Conservation (phyloP, 2,113 vertebrate species). For the Raja brachyura region DNA sequence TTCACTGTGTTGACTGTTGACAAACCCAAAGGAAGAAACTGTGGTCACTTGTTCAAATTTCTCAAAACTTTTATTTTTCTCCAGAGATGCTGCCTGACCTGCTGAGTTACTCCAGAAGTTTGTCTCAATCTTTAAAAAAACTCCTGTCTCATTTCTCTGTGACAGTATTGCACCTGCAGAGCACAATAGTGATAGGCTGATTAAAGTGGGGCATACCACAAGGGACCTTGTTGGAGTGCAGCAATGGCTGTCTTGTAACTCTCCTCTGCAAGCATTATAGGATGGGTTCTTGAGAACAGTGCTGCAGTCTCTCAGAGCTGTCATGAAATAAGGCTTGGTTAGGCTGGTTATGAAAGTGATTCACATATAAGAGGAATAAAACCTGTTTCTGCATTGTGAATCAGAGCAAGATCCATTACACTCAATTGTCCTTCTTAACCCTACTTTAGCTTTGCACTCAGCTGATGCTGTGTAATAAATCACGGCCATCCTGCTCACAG, state of each 20-base stretch:
- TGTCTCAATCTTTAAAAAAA: no score
- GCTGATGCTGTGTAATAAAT: not conserved
- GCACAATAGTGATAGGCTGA: not conserved
- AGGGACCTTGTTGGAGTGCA: not conserved
- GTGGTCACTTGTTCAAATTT: not conserved
- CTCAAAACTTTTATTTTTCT: not conserved
- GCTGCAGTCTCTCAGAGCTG: not conserved
- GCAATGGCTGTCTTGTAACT: not conserved
- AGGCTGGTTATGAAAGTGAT: not conserved
- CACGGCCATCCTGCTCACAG: not conserved
- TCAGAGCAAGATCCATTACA: not conserved
- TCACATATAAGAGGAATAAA: no score
- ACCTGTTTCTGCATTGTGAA: not conserved
- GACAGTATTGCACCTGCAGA: not conserved
- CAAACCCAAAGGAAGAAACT: not conserved
- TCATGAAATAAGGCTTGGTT: not conserved
- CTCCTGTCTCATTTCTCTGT: not conserved
- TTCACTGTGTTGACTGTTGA: not conserved
- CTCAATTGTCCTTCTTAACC: not conserved
- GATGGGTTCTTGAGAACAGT: not conserved
- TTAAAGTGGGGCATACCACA: not conserved
- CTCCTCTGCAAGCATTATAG: not conserved
- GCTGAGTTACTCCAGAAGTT: no score
- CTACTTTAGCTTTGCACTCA: not conserved
- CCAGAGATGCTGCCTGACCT: no score